phyloP scores from a whole-genome alignment of 2,888 invertebrate genomes.

The Drosophila siamana region DNA sequence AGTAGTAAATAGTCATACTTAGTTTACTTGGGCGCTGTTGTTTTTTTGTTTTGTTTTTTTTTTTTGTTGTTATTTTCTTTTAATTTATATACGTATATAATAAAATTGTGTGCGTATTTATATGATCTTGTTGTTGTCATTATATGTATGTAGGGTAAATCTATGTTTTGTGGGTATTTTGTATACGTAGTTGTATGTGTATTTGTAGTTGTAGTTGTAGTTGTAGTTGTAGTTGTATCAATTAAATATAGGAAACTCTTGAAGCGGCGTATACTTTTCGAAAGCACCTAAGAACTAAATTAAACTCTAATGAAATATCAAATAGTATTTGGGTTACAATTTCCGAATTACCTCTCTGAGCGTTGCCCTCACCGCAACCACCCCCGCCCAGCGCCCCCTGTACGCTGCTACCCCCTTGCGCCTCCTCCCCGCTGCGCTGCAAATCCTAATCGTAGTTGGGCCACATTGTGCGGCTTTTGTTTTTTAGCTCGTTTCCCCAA shows the following conservation, averaged over 20 bases:
- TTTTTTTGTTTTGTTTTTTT: too few species aligned
- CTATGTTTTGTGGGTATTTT: constrained; percentile 9
- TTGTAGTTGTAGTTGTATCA: constrained; percentile 24
- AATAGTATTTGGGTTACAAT: constrained; percentile 80
- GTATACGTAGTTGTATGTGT: constrained; percentile 33
- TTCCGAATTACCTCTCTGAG: constrained; percentile 60
- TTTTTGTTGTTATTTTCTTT: constrained; percentile 5
- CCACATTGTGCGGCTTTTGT: constrained; percentile 44
- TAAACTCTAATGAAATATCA: constrained; percentile 74
- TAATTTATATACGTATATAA: constrained; percentile 16
- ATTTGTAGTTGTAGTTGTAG: constrained; percentile 11
- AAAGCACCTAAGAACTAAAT: constrained; percentile 80
- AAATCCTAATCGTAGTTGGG: constrained; percentile 28
- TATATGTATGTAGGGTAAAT: constrained; percentile 11
- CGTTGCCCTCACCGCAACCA: constrained; percentile 26
- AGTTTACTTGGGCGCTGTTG: constrained; percentile 26
- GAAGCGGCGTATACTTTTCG: constrained; percentile 83
- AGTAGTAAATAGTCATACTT: constrained; percentile 14
- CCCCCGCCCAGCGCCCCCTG: constrained; percentile 8
- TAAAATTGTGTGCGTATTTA: constrained; percentile 14
- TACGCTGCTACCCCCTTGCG: neutral
- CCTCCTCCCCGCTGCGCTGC: constrained; percentile 11
- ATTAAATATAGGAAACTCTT: constrained; percentile 77
- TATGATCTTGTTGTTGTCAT: constrained; percentile 10
- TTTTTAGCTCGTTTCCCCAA: constrained; percentile 32